Conservation (phyloP, 2,113 vertebrate genomes). For the Pyrgilauda ruficollis region DNA sequence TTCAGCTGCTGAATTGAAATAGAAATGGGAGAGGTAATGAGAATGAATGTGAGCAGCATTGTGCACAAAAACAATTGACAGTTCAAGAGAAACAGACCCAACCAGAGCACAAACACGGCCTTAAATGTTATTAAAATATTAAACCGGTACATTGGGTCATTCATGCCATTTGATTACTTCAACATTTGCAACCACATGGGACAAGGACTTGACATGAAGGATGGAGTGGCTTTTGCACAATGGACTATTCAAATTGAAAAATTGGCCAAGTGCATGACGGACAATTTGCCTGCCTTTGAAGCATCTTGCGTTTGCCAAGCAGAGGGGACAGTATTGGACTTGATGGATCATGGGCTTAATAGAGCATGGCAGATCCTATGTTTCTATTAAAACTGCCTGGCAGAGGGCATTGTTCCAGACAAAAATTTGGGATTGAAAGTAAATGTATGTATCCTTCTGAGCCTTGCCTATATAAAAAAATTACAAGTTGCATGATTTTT, state of each 20-base stretch:
- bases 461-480: neutral
- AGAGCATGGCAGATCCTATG: neutral
- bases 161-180: neutral
- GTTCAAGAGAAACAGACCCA: neutral
- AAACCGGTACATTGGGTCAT: neutral
- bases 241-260: conserved; percentile 11
- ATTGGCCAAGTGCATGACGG: neutral
- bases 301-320: neutral
- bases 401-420: neutral
- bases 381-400: conserved; percentile 25
- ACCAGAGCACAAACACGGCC: neutral
- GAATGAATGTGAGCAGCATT: neutral
- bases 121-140: conserved; percentile 46
- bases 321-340: neutral
- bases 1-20: neutral
- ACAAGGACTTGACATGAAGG: conserved; percentile 20
- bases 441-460: neutral
- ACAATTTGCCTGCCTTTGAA: conserved; percentile 32
- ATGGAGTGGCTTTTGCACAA: conserved; percentile 29
- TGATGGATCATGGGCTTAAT: conserved; percentile 30
- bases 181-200: conserved; percentile 8
- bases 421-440: neutral
- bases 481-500: neutral
- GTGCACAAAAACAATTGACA: neutral
- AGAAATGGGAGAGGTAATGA: conserved; percentile 27